These are phyloP conservation scores for Formica selysi DNA, from an alignment of 1,140 invertebrate species.

Conservation along the genomic window DNA sequence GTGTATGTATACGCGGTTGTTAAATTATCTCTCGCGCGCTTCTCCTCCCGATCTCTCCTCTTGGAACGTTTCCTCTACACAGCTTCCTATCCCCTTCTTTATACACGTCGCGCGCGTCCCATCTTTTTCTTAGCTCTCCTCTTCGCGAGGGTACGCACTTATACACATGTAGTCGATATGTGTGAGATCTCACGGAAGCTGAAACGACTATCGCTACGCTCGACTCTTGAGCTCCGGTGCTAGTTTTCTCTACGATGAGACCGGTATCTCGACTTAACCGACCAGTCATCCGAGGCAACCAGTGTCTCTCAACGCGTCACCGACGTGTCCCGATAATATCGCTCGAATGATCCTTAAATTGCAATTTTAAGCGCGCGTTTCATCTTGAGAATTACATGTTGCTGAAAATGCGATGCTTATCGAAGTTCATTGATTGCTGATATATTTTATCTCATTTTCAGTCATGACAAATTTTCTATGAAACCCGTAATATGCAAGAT, in stretches of 20 bases:
- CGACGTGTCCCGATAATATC: constrained; percentile 19
- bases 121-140: constrained; percentile 32
- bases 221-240: constrained; percentile 62
- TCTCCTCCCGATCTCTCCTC: constrained; percentile 53
- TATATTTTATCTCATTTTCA: neutral
- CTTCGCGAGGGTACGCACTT: neutral
- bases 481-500: neutral
- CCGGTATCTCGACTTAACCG: constrained; percentile 82
- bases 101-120: constrained; percentile 26
- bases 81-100: constrained; percentile 28
- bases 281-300: constrained; percentile 74
- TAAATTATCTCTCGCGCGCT: constrained; percentile 61
- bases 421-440: neutral
- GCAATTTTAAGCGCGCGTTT: neutral
- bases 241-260: constrained; percentile 76
- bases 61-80: constrained; percentile 1
- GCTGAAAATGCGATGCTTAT: neutral
- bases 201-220: constrained; percentile 71
- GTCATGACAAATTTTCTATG: neutral
- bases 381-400: neutral
- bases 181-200: constrained; percentile 81
- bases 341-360: neutral
- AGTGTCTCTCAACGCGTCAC: constrained; percentile 80
- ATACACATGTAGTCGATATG: constrained; percentile 33
- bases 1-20: constrained; percentile 55